A percentile compares a stretch with the other conserved stretches of the same genome.
phyloP scores from a whole-genome alignment of 2,113 vertebrate genomes.

The Aptenodytes patagonicus region DNA sequence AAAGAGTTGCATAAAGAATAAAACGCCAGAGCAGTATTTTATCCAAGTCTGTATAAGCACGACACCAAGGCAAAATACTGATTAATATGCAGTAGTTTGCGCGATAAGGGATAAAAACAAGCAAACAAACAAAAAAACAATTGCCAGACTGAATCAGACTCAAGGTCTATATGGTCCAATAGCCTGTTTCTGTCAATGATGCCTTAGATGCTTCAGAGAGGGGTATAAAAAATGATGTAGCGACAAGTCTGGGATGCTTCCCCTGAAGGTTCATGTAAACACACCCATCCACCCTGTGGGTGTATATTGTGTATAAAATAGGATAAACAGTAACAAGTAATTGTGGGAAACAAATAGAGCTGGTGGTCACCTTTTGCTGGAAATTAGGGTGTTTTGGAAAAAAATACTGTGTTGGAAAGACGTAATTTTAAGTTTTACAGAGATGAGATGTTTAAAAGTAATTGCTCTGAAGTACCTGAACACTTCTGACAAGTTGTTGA shows the following conservation, averaged over 20 bases:
- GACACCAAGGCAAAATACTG: background rate
- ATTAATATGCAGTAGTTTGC: background rate
- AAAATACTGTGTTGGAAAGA: background rate
- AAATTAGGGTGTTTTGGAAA: background rate
- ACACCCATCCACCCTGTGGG: background rate
- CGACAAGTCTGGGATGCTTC: background rate
- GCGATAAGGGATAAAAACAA: background rate
- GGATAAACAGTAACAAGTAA: background rate
- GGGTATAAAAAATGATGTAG: background rate
- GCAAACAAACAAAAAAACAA: background rate
- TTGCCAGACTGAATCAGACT: background rate
- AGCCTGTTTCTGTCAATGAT: background rate
- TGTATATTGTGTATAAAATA: background rate
- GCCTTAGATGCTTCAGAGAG: background rate
- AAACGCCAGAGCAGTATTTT: background rate
- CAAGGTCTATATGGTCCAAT: background rate
- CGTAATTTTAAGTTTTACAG: background rate
- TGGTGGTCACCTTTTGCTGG: background rate
- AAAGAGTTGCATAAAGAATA: background rate
- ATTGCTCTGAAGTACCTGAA: background rate
- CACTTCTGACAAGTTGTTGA: background rate
- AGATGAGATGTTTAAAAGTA: background rate
- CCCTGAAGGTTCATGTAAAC: background rate
- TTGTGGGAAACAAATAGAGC: background rate
- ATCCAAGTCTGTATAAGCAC: background rate